Base-by-base conservation (phyloP, 1,140 invertebrate genomes). In the Holcopasites calliopsidis region DNA sequence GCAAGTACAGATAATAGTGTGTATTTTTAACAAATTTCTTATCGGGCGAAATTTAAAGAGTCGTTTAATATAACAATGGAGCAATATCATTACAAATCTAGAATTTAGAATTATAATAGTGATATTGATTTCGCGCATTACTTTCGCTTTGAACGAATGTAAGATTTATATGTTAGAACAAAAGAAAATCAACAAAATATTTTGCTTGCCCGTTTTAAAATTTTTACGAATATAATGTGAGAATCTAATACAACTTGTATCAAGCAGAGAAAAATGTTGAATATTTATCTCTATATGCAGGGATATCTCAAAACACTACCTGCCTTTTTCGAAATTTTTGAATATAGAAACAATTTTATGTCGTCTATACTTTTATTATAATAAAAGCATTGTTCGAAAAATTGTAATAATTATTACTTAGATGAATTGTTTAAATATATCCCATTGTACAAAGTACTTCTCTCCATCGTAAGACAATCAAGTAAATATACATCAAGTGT, bases 231-330 rank as follows among this genome's bases (percentile, higher is more conserved):
- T 57, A 69, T 13, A 69, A 38, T 16, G 16, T 21, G 21, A 31
- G 26, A 50, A 50, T n/a, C n/a, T n/a, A 47, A 47, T 47, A n/a
- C n/a, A 35, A 72, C 75, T 62, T 26, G 38, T 76, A 68, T 73
- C n/a, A 55, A n/a, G 28, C 62, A 8, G 21, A 47, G n/a, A 18
- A 28, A 13, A 68, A 33, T 5, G 50, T 33, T 21, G 10, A 54
- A 52, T 28, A n/a, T 26, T 28, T 31, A 28, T 2, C 16, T n/a
- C 28, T 38, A 55, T 68, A 40, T 54, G 38, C 26, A 47, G 31
- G n/a, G 21, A 40, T 28, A 69, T n/a, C n/a, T 31, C 33, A 58
- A 10, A 47, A 31, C 3, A 26, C n/a, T 16, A 23, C 6, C n/a
- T 23, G 58, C 57, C 2, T 42, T 42, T 18, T 42, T 68, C 57